Evolutionary conservation across 2,797 vertebrate species (phyloP).

Genomic region (Anisognathus igniventris): DNA sequence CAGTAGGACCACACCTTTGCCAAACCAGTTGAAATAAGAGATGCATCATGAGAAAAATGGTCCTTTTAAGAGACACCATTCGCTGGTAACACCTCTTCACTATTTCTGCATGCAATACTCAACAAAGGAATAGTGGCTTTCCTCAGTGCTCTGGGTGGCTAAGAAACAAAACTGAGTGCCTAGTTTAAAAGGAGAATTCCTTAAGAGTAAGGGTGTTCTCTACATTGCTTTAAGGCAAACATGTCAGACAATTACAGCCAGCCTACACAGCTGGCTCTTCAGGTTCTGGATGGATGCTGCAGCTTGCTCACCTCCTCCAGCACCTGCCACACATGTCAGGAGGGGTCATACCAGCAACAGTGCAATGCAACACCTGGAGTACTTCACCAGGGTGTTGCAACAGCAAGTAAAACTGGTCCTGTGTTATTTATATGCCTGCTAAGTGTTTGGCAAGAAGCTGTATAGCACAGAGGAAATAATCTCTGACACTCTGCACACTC

Average conservation of each 20-base stretch:
- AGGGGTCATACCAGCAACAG: not conserved
- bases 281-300: not conserved
- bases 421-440: not conserved
- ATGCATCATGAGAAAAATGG: not conserved
- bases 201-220: not conserved
- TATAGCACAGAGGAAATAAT: not conserved
- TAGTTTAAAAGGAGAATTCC: not conserved
- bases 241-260: not conserved
- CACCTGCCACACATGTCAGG: not conserved
- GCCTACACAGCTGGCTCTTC: slow-evolving; percentile 4
- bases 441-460: not conserved
- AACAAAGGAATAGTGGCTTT: not conserved
- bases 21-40: not conserved
- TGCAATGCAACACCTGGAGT: not conserved
- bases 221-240: not conserved
- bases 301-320: not conserved
- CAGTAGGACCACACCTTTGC: not conserved
- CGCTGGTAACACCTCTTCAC: not conserved
- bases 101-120: not conserved
- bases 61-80: not conserved
- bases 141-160: not conserved
- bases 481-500: not conserved
- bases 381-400: not conserved
- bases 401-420: not conserved
- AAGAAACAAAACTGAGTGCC: not conserved